Percentiles rank a stretch among this genome's conserved stretches.
Evolutionary conservation across 2,888 invertebrate genomes (phyloP).

Genomic region (Diaphora mendica): DNA sequence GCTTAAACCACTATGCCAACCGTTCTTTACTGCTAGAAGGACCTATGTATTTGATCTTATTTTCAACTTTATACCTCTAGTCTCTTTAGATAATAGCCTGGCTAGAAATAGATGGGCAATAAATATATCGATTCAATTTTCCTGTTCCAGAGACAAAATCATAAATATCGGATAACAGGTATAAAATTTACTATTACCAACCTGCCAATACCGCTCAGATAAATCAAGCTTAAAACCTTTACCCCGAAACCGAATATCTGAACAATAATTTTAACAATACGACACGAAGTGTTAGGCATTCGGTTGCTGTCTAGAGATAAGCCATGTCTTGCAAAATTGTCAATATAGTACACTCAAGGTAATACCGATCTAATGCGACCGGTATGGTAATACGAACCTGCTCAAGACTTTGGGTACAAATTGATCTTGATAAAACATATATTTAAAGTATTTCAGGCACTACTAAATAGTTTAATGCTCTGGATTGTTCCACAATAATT

Average conservation of each 20-base stretch:
- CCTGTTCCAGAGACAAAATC: too few species aligned
- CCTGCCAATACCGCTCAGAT: not conserved
- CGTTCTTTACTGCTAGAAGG: too few species aligned
- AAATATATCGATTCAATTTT: too few species aligned
- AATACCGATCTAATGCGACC: constrained; percentile 27
- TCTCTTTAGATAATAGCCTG: too few species aligned
- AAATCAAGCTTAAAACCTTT: not conserved
- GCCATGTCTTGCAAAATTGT: constrained; percentile 29
- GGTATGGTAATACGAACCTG: constrained; percentile 34
- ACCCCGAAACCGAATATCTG: not conserved
- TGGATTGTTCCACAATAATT: not conserved
- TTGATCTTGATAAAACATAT: constrained; percentile 18
- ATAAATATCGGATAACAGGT: too few species aligned
- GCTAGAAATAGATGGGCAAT: too few species aligned
- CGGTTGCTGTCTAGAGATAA: constrained; percentile 17
- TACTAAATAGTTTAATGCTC: not conserved
- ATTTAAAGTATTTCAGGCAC: constrained; percentile 10
- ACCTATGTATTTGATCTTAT: too few species aligned
- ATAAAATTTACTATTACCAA: not conserved
- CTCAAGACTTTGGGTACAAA: constrained; percentile 13
- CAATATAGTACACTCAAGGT: constrained; percentile 27
- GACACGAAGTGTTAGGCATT: not conserved
- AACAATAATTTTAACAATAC: not conserved
- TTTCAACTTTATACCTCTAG: too few species aligned
- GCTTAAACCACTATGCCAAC: too few species aligned